Conservation (phyloP, 2,113 vertebrate genomes). For the Oostethus manadensis region DNA sequence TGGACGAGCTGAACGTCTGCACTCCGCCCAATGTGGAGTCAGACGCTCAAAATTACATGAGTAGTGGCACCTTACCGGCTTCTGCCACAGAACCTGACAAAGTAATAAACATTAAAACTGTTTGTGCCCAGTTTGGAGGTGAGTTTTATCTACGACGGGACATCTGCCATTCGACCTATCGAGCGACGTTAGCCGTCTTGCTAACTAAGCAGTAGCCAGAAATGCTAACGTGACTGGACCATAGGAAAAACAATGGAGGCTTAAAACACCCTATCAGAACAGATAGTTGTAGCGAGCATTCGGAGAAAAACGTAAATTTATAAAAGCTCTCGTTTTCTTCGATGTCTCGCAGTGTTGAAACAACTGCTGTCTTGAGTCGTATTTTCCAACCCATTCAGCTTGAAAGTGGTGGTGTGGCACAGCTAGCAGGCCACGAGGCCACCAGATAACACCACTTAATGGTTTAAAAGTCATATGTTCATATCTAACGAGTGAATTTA, state of each 20-base stretch:
- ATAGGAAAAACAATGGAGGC: neutral
- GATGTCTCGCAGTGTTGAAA: neutral
- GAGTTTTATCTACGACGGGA: conserved; percentile 65
- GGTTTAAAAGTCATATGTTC: neutral
- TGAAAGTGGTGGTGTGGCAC: neutral
- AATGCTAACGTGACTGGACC: conserved; percentile 23
- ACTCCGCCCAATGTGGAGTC: conserved; percentile 58
- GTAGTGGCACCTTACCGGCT: conserved; percentile 49
- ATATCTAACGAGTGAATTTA: neutral
- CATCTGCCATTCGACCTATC: conserved; percentile 28
- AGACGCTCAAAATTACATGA: conserved; percentile 53
- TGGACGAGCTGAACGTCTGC: conserved; percentile 58
- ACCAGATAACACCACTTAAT: neutral
- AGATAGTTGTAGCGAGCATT: neutral
- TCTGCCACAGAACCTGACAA: conserved; percentile 66
- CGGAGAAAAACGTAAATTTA: too few relatives aligned
- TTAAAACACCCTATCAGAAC: neutral
- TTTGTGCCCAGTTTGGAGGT: conserved; percentile 73
- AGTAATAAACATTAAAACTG: conserved; percentile 75
- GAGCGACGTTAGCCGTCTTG: conserved; percentile 43
- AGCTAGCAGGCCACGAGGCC: neutral
- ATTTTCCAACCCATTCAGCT: neutral
- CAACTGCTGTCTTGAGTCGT: neutral
- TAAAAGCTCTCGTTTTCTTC: neutral
- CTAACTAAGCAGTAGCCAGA: conserved; percentile 51